phyloP scores from a whole-genome alignment of 2,113 vertebrate species.

The Amphilophus citrinellus region DNA sequence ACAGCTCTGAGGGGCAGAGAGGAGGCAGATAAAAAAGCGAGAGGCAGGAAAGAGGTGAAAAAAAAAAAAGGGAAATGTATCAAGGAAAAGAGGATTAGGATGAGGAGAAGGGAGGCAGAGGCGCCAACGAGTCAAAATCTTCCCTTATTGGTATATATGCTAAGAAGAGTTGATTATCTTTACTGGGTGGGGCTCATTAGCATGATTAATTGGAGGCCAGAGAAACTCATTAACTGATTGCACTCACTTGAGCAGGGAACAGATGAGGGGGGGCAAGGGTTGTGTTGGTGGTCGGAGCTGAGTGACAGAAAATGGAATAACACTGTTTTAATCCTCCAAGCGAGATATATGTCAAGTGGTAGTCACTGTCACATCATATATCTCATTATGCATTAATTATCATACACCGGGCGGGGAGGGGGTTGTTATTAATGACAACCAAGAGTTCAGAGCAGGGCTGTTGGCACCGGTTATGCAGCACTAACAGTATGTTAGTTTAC shows the following conservation, averaged over 20 bases:
- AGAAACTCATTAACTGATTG: slow-evolving; percentile 65
- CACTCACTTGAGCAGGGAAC: slow-evolving; percentile 50
- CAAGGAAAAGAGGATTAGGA: slow-evolving; percentile 34
- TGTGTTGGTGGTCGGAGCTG: slow-evolving; percentile 32
- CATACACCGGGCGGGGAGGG: background rate
- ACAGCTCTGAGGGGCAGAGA: slow-evolving; percentile 42
- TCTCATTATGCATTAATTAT: slow-evolving; percentile 62
- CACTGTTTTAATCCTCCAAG: slow-evolving; percentile 52
- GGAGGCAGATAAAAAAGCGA: slow-evolving; percentile 44
- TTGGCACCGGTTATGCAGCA: slow-evolving; percentile 37
- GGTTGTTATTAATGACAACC: slow-evolving; percentile 42
- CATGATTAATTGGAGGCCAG: slow-evolving; percentile 70
- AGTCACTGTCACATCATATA: slow-evolving; percentile 52
- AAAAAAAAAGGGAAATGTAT: slow-evolving; percentile 10
- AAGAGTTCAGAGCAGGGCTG: slow-evolving; percentile 5
- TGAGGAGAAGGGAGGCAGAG: slow-evolving; percentile 1
- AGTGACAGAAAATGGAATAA: slow-evolving; percentile 58
- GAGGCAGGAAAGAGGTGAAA: slow-evolving; percentile 25
- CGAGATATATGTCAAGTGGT: slow-evolving; percentile 58
- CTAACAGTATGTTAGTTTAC: slow-evolving; percentile 24
- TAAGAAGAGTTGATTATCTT: slow-evolving; percentile 51
- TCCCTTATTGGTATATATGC: slow-evolving; percentile 14
- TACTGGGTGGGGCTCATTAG: slow-evolving; percentile 66
- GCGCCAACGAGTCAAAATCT: background rate
- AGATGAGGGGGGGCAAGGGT: slow-evolving; percentile 40